Percentiles rank a stretch among this genome's conserved stretches.
Conservation (phyloP, 1,140 invertebrate species). For the Caerostris extrusa region DNA sequence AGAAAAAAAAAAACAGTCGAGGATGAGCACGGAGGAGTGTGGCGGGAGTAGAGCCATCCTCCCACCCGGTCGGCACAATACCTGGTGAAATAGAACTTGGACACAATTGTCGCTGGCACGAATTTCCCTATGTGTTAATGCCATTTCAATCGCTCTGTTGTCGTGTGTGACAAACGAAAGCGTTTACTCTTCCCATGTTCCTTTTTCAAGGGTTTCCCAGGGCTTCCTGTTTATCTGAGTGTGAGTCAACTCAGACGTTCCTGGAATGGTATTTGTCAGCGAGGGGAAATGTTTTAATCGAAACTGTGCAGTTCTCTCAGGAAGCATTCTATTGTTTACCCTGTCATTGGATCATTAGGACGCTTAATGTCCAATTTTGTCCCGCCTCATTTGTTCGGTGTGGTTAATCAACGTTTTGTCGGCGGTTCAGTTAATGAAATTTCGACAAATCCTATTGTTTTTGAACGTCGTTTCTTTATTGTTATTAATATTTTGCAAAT, state of each 20-base stretch:
- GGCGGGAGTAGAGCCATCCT: neutral
- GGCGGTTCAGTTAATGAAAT: no score
- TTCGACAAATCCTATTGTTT: no score
- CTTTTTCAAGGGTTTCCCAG: neutral
- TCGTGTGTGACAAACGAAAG: slow-evolving; percentile 5
- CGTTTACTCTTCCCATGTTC: slow-evolving; percentile 19
- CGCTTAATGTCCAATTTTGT: no score
- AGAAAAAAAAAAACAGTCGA: slow-evolving; percentile 15
- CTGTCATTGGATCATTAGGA: neutral
- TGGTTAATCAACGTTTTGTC: no score
- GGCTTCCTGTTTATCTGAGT: neutral
- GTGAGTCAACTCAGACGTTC: neutral
- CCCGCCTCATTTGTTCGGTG: no score
- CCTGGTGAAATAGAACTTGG: slow-evolving; percentile 44
- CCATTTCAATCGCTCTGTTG: slow-evolving; percentile 29
- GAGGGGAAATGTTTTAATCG: neutral
- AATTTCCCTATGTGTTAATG: slow-evolving; percentile 49
- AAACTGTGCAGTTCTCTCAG: neutral
- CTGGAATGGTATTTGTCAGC: neutral
- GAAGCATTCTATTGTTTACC: neutral
- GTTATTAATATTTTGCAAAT: no score
- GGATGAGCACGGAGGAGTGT: neutral
- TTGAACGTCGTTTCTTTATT: no score
- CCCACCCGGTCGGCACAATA: slow-evolving; percentile 18
- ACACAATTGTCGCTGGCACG: slow-evolving; percentile 34